Conservation (phyloP, 2,797 vertebrate species). For the Cheirogaleus major region DNA sequence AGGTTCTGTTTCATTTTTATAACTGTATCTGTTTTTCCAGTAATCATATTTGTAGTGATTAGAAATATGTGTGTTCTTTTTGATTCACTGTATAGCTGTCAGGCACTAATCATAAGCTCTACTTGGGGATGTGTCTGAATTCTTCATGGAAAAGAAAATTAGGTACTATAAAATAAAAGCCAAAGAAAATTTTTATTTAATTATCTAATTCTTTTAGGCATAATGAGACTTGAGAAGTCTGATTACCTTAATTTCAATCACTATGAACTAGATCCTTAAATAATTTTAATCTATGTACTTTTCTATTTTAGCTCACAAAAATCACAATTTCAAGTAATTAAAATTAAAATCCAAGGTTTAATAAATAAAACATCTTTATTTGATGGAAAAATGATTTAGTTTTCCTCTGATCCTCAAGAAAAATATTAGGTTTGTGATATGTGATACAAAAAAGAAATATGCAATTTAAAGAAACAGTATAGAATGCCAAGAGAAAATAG, state of each 20-base stretch:
- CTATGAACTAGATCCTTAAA: background rate
- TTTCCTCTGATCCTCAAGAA: constrained; percentile 39
- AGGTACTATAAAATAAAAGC: background rate
- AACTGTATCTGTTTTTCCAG: background rate
- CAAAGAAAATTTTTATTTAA: background rate
- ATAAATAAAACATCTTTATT: background rate
- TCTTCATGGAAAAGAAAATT: background rate
- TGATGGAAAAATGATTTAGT: background rate
- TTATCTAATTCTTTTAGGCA: background rate
- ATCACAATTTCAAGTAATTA: background rate
- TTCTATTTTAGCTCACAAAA: background rate
- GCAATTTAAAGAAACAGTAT: background rate
- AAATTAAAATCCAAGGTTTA: background rate
- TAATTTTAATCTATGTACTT: background rate
- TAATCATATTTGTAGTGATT: background rate
- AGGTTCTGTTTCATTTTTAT: background rate
- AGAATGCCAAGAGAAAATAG: background rate
- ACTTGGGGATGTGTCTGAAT: background rate
- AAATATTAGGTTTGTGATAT: background rate
- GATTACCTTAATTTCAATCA: background rate
- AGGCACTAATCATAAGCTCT: background rate
- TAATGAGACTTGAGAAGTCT: background rate
- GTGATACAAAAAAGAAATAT: constrained; percentile 17
- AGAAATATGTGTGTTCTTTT: background rate
- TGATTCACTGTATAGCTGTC: background rate